phyloP scores from a whole-genome alignment of 2,113 vertebrate genomes.

The Xenopus tropicalis region DNA sequence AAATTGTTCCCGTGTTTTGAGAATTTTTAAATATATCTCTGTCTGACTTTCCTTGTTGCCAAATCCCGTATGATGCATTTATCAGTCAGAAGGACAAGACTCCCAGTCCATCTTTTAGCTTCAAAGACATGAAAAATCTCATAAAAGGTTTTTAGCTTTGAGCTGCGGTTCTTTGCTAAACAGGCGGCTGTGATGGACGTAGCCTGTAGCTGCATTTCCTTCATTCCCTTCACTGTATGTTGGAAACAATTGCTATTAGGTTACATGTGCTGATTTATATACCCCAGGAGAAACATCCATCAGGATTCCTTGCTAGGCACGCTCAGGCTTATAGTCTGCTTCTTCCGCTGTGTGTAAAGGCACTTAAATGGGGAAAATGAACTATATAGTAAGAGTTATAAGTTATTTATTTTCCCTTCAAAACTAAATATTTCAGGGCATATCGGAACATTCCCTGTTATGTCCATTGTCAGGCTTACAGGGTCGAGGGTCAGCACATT shows the following conservation, averaged over 20 bases:
- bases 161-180: constrained; percentile 57
- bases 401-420: not conserved
- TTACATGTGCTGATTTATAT: constrained; percentile 57
- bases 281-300: constrained; percentile 21
- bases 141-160: constrained; percentile 64
- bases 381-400: not conserved
- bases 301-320: too few relatives aligned
- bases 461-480: too few relatives aligned
- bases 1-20: too few relatives aligned
- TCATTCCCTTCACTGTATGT: constrained; percentile 43
- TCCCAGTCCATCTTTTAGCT: constrained; percentile 29
- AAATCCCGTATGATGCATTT: not conserved
- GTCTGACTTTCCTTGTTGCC: too few relatives aligned
- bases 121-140: constrained; percentile 52
- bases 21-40: too few relatives aligned
- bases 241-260: constrained; percentile 49
- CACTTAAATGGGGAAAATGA: too few relatives aligned
- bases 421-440: not conserved
- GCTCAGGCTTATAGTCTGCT: not conserved
- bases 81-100: not conserved
- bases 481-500: too few relatives aligned
- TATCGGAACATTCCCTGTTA: too few relatives aligned
- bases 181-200: constrained; percentile 54
- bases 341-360: not conserved
- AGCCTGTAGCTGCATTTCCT: constrained; percentile 51